These are phyloP conservation scores for Ictidomys tridecemlineatus DNA, from an alignment of 2,113 vertebrate genomes.

Conservation along the genomic window DNA sequence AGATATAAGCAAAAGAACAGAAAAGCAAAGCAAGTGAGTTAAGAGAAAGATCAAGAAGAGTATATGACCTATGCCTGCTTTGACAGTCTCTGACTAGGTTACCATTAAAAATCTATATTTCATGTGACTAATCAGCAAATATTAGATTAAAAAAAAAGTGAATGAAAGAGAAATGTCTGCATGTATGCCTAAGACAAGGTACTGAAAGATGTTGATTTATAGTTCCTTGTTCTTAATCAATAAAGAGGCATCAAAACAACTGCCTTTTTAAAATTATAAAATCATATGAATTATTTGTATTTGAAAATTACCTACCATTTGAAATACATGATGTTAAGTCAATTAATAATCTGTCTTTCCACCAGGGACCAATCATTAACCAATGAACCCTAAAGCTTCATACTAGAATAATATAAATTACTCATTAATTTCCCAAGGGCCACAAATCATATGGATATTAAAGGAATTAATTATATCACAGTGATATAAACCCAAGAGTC, in stretches of 20 bases:
- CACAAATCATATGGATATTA: constrained; percentile 18
- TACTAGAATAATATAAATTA: background rate
- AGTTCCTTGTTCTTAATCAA: background rate
- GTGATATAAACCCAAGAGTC: background rate
- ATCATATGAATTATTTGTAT: background rate
- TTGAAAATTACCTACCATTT: background rate
- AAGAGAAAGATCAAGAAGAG: background rate
- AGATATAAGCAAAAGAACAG: background rate
- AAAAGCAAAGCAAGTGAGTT: background rate
- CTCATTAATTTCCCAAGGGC: background rate
- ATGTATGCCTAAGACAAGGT: background rate
- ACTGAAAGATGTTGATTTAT: background rate
- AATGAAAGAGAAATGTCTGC: background rate
- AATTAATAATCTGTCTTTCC: background rate
- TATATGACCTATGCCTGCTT: background rate
- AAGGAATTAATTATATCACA: background rate
- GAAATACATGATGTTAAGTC: background rate
- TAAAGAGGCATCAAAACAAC: background rate
- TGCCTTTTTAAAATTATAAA: constrained; percentile 1
- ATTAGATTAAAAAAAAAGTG: background rate
- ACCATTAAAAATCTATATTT: background rate
- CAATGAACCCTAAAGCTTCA: background rate
- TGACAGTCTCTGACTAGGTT: background rate
- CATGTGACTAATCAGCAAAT: background rate
- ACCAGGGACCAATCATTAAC: background rate